Conservation (phyloP, 2,113 vertebrate species). For the Tetrax tetrax region DNA sequence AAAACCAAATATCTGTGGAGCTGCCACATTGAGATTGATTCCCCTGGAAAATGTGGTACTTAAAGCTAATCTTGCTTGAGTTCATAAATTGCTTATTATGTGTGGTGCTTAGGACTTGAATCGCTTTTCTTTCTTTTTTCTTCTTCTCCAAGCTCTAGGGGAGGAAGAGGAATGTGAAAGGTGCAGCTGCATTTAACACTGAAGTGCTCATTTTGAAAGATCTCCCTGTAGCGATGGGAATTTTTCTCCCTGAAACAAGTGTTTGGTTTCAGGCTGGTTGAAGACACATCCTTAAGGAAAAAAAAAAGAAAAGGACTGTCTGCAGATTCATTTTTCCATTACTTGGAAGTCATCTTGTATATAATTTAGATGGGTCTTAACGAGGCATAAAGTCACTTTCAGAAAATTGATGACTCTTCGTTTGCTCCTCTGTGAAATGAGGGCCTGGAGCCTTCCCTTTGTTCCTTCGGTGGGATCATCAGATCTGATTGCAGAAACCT, state of each 20-base stretch:
- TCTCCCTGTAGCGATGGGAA: background rate
- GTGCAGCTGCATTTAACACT: constrained; percentile 43
- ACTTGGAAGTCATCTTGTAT: constrained; percentile 63
- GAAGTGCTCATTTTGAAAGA: constrained; percentile 38
- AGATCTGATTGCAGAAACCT: constrained; percentile 30
- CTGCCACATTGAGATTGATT: background rate
- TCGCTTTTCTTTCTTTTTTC: background rate
- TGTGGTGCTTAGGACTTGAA: constrained; percentile 33
- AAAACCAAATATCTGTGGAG: background rate
- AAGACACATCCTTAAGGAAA: constrained; percentile 19
- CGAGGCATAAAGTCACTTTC: constrained; percentile 62
- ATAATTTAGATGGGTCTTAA: constrained; percentile 66
- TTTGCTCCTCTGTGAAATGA: constrained; percentile 36
- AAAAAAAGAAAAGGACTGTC: background rate
- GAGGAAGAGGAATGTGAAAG: constrained; percentile 7
- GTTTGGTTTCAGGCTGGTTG: constrained; percentile 47
- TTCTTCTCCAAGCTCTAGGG: background rate
- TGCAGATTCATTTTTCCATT: constrained; percentile 58
- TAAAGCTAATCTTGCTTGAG: constrained; percentile 42
- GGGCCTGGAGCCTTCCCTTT: constrained; percentile 44
- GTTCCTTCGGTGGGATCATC: constrained; percentile 36
- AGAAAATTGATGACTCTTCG: constrained; percentile 52
- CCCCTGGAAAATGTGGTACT: constrained; percentile 2
- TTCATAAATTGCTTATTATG: constrained; percentile 46
- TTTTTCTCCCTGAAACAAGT: constrained; percentile 52